These are phyloP conservation scores for Delichon dasypus DNA, from an alignment of 2,797 vertebrate genomes.

Conservation along the genomic window DNA sequence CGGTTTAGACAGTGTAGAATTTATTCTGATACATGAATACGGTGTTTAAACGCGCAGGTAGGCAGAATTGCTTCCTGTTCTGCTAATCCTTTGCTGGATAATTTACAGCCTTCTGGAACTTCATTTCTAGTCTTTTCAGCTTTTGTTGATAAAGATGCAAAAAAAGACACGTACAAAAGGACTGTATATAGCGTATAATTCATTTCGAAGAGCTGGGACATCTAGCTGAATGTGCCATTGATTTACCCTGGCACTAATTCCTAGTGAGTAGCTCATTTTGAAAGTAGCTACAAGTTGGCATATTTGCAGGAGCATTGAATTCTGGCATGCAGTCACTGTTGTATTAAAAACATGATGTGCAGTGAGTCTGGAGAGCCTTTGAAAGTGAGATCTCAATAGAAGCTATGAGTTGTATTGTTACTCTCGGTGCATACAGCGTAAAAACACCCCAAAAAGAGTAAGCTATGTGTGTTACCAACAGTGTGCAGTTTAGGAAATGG, in stretches of 20 bases:
- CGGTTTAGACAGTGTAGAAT: not conserved
- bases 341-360: constrained; percentile 57
- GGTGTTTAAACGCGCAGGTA: constrained; percentile 1
- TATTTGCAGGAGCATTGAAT: constrained; percentile 60
- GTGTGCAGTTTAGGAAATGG: not conserved
- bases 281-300: constrained; percentile 60
- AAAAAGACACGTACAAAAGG: constrained; percentile 39
- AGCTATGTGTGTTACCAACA: not conserved
- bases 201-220: constrained; percentile 46
- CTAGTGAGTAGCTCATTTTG: constrained; percentile 55
- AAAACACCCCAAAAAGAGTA: not conserved
- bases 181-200: constrained; percentile 59
- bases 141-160: constrained; percentile 42
- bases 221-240: constrained; percentile 66
- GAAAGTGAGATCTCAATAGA: constrained; percentile 50
- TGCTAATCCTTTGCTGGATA: constrained; percentile 33
- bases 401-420: constrained; percentile 42
- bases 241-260: constrained; percentile 68
- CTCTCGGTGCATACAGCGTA: not conserved
- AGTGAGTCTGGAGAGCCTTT: constrained; percentile 31
- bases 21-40: not conserved
- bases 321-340: constrained; percentile 37
- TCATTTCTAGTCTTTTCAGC: constrained; percentile 44
- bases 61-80: constrained; percentile 4
- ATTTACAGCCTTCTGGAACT: constrained; percentile 48